phyloP scores from a whole-genome alignment of 1,140 invertebrate genomes.

The Antheraea pernyi region DNA sequence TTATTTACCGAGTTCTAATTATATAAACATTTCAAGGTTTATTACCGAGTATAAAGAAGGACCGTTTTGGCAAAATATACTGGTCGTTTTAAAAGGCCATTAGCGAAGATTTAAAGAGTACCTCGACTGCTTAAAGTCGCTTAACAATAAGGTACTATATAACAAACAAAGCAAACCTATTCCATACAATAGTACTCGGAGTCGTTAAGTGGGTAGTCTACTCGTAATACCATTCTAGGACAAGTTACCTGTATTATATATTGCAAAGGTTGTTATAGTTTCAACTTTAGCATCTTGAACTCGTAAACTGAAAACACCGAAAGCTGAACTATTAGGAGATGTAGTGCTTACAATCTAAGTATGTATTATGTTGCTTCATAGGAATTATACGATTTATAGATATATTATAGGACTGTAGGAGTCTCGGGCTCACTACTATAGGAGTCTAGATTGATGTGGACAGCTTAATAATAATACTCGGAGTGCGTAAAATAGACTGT shows the following conservation, averaged over 20 bases:
- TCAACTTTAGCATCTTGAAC: background rate
- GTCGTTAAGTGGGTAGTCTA: conserved; percentile 19
- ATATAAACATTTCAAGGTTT: conserved; percentile 41
- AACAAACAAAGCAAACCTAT: conserved; percentile 41
- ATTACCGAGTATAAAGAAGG: conserved; percentile 32
- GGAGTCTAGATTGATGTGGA: too few relatives aligned
- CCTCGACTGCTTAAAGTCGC: conserved; percentile 45
- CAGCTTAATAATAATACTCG: too few relatives aligned
- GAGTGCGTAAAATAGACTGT: too few relatives aligned
- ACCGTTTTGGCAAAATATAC: conserved; percentile 43
- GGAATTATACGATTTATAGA: too few relatives aligned
- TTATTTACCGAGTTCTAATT: conserved; percentile 29
- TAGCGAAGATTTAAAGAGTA: conserved; percentile 58
- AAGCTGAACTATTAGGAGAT: background rate
- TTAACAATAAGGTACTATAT: conserved; percentile 48
- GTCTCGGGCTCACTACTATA: too few relatives aligned
- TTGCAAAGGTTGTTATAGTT: background rate
- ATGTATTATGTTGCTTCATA: too few relatives aligned
- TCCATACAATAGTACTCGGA: conserved; percentile 25
- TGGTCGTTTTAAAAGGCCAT: conserved; percentile 55
- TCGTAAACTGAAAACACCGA: background rate
- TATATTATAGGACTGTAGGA: too few relatives aligned
- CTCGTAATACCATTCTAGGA: conserved; percentile 24
- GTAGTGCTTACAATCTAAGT: too few relatives aligned
- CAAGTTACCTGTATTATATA: conserved; percentile 23